Conservation (phyloP, 1,140 invertebrate species). For the Drosophila auraria region DNA sequence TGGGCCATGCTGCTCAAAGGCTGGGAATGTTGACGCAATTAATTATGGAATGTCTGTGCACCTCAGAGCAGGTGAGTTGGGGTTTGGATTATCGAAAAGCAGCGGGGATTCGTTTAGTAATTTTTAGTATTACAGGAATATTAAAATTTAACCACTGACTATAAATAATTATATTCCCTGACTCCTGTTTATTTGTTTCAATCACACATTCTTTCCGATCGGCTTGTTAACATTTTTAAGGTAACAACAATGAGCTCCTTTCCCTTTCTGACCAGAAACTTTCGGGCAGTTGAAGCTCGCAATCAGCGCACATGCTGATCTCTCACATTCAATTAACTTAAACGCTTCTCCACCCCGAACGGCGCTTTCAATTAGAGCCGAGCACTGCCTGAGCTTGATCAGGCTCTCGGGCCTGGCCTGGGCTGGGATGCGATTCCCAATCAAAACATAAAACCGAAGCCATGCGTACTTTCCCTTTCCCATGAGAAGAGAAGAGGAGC, state of each 20-base stretch:
- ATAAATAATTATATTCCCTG: neutral
- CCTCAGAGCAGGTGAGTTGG: conserved; percentile 44
- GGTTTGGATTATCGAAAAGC: neutral
- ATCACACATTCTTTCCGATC: no score
- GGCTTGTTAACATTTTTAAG: neutral
- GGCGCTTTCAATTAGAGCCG: conserved; percentile 69
- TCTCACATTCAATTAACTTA: conserved; percentile 65
- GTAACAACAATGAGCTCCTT: neutral
- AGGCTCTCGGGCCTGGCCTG: neutral
- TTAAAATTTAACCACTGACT: neutral
- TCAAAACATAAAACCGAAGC: conserved; percentile 46
- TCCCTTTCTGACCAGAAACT: neutral
- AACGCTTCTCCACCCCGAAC: conserved; percentile 60
- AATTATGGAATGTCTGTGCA: conserved; percentile 44
- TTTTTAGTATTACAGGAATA: neutral
- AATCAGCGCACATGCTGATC: conserved; percentile 40
- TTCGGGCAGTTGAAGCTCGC: neutral
- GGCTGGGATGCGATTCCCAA: conserved; percentile 30
- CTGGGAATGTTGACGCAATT: conserved; percentile 54
- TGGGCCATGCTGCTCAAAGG: conserved; percentile 42
- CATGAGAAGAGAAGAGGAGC: conserved; percentile 50
- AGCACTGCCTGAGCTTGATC: conserved; percentile 21
- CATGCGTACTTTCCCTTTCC: conserved; percentile 80
- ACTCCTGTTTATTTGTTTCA: neutral
- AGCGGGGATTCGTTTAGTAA: no score